Evolutionary conservation across 64 coral and sea anemone species (phyloP), one percentile per base, ranked within the genome.

Genomic region (Montipora cactus): DNA sequence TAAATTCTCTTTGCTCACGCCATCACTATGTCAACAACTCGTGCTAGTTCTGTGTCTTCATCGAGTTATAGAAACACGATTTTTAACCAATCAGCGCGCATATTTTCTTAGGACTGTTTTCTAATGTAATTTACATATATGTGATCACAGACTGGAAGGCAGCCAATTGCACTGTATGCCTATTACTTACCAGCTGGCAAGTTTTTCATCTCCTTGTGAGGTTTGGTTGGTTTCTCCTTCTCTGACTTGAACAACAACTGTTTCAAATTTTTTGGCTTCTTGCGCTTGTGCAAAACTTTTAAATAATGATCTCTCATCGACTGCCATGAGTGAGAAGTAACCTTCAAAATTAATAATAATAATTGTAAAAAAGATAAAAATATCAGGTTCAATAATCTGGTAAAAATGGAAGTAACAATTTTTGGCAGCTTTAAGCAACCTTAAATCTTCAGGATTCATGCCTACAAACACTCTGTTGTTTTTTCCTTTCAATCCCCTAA

Each of bases 261-360:
- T 5, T 15, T 5, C 44, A 16, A 19, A 19, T 78, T 37, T 3
- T 37, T 78, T 49, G 76, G 45, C 18, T 50, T n/a, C 11, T 8
- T 78, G 13, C 46, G 14, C 3, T 78, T 50, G 53, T 70, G 62
- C 61, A 84, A 84, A 9, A 70, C 28, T 84, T 67, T 84, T 64
- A 84, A 18, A 49, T 69, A 84, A 68, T 69, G 81, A 48, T 70
- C 44, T 68, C 62, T 84, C 81, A 84, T 84, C 3, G 81, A 84
- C 81, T 84, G 81, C 81, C 81, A 84, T 20, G 81, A 49, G 81
- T 84, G 81, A 68, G 25, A 47, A 14, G 81, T 84, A 84, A 84
- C 28, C 81, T 84, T 47, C 28, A 84, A 28, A 67, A 0, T 14
- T 0, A 64, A 64, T 64, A 14, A 48, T 20, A 84, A 48, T 37